Evolutionary conservation across 2,797 vertebrate species (phyloP).

Genomic region (Leucoraja ocellata): DNA sequence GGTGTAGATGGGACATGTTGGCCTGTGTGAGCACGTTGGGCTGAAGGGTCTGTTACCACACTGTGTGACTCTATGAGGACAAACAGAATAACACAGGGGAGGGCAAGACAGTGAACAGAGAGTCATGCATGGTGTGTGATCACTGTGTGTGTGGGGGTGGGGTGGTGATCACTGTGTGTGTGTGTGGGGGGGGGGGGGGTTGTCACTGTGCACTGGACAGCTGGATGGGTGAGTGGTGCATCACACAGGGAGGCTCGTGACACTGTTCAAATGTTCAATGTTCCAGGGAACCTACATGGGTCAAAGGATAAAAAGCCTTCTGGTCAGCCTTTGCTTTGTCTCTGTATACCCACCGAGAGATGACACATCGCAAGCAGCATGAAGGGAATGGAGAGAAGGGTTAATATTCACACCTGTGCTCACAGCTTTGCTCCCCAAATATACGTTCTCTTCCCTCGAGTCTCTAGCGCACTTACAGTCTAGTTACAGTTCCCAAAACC

Average conservation of each 20-base stretch:
- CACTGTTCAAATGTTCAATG: no score
- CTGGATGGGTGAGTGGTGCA: not conserved
- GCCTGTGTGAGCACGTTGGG: no score
- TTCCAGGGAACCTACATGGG: slow-evolving; percentile 26
- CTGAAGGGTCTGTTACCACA: no score
- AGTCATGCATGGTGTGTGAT: not conserved
- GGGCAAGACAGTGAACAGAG: not conserved
- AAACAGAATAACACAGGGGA: not conserved
- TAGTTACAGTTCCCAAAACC: not conserved
- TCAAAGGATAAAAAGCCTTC: not conserved
- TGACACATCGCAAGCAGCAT: slow-evolving; percentile 30
- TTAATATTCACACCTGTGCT: not conserved
- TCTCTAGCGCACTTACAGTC: no score
- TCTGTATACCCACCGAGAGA: slow-evolving; percentile 32
- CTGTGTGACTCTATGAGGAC: not conserved
- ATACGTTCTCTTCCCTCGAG: not conserved
- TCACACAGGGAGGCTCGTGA: not conserved
- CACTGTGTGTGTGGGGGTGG: not conserved
- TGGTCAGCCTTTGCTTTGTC: slow-evolving; percentile 20
- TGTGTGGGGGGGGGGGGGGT: no score
- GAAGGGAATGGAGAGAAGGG: slow-evolving; percentile 3
- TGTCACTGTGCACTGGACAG: not conserved
- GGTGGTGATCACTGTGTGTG: no score
- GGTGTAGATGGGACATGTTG: no score
- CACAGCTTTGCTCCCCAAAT: not conserved